Base-by-base conservation (phyloP, 2,888 invertebrate genomes). In the Ichneumoninae sp. region DNA sequence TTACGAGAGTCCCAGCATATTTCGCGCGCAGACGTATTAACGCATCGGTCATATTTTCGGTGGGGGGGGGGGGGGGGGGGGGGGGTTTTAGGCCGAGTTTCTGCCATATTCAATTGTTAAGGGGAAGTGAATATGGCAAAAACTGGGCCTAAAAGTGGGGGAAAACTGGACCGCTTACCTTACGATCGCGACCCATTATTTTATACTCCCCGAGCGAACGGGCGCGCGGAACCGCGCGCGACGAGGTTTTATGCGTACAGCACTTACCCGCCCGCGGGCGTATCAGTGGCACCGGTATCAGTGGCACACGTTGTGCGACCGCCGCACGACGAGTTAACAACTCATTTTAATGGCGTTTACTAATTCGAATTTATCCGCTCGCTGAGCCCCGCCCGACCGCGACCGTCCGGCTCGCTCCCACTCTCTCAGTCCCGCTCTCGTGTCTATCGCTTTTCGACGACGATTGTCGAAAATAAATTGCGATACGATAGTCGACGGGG, bases 331-430 rank as follows among this genome's bases (percentile, higher is more conserved):
- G 85, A 88, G 86, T 88, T 88, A 87, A 88, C 88, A 88, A 88
- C 86, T 88, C 87, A 88, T 88, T 88, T 88, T 88, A 88, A 87
- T 88, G 88, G 87, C 87, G 83, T 88, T 88, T 87, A 81, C 88
- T 87, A 87, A 88, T 88, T 88, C 85, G 86, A 84, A 88, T 88
- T 87, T 88, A 87, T 87, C 82, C 87, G 83, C 85, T 79, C 68
- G 65, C 79, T 85, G 82, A 80, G 77, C 68, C 77, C 68, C 68
- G 69, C 65, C 74, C 66, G 40, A 44, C 63, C 63, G n/a, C 75
- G 81, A 50, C 57, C 60, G 68, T 44, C 79, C 73, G 71, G 40
- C n/a, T 52, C 19, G 30, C 26, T 19, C 73, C 16, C 44, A 47
- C 44, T 47, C 16, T 10, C 60, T 6, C 10, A 6, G 26, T 7